phyloP scores from a whole-genome alignment of 2,797 vertebrate species.

The Microchirus variegatus region DNA sequence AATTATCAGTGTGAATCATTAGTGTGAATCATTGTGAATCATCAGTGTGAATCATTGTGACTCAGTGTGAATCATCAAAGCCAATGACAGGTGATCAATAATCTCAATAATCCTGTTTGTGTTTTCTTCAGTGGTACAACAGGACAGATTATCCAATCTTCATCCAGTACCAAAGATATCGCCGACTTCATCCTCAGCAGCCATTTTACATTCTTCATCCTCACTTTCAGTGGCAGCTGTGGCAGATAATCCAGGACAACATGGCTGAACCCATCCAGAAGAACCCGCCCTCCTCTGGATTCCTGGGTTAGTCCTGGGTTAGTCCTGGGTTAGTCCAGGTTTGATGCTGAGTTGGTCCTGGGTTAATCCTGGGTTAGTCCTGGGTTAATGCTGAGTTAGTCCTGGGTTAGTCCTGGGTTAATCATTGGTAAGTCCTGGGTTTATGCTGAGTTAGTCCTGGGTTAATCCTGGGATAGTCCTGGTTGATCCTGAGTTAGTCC shows the following conservation, averaged over 20 bases:
- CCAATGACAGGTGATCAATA: no score
- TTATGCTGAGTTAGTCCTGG: no score
- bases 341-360: slow-evolving; percentile 70
- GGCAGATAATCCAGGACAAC: slow-evolving; percentile 83
- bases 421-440: no score
- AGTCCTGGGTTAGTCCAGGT: slow-evolving; percentile 59
- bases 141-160: slow-evolving; percentile 85
- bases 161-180: slow-evolving; percentile 80
- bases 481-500: slow-evolving; percentile 73
- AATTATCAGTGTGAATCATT: no score
- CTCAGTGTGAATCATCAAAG: no score
- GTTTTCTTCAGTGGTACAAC: slow-evolving; percentile 79
- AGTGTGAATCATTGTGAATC: no score
- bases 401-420: no score
- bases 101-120: no score
- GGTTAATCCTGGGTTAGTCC: no score
- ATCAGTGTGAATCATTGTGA: no score
- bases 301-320: slow-evolving; percentile 69
- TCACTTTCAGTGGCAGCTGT: slow-evolving; percentile 82
- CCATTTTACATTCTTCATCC: slow-evolving; percentile 84
- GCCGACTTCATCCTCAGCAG: slow-evolving; percentile 81
- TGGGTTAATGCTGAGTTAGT: no score
- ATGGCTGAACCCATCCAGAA: slow-evolving; percentile 84
- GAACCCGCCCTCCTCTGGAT: slow-evolving; percentile 85
- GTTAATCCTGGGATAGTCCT: no score